Conservation (phyloP, 2,797 vertebrate genomes). For the Pteronotus mesoamericanus region DNA sequence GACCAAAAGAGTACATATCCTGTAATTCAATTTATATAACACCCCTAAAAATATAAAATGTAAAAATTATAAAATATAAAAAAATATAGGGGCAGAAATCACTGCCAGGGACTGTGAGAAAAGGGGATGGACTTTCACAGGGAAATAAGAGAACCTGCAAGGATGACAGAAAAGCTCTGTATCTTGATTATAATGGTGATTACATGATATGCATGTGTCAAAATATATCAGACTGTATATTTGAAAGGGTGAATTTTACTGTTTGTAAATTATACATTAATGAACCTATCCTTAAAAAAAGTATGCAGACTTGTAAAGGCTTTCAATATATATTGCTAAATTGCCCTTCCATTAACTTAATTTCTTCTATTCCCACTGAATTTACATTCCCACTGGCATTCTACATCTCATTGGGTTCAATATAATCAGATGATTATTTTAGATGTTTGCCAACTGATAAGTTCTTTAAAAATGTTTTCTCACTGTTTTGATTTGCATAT, state of each 20-base stretch:
- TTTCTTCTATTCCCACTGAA: conserved; percentile 1
- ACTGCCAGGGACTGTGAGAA: neutral
- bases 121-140: neutral
- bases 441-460: neutral
- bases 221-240: neutral
- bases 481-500: neutral
- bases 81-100: neutral
- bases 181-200: neutral
- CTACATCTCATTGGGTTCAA: neutral
- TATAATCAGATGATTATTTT: neutral
- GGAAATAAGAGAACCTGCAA: neutral
- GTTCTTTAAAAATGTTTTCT: neutral
- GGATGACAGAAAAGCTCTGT: neutral
- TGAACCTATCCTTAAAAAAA: neutral
- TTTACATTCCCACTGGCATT: neutral
- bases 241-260: neutral
- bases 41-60: neutral
- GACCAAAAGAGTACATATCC: neutral
- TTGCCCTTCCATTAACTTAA: conserved; percentile 11
- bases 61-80: too few species aligned
- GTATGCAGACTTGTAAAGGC: neutral
- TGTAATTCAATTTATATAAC: neutral
- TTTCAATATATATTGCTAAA: conserved; percentile 14
- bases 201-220: neutral
- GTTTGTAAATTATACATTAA: conserved; percentile 13